Evolutionary conservation across 2,113 vertebrate genomes (phyloP), one percentile per base, ranked within the genome.

Genomic region (Hymenochirus boettgeri): DNA sequence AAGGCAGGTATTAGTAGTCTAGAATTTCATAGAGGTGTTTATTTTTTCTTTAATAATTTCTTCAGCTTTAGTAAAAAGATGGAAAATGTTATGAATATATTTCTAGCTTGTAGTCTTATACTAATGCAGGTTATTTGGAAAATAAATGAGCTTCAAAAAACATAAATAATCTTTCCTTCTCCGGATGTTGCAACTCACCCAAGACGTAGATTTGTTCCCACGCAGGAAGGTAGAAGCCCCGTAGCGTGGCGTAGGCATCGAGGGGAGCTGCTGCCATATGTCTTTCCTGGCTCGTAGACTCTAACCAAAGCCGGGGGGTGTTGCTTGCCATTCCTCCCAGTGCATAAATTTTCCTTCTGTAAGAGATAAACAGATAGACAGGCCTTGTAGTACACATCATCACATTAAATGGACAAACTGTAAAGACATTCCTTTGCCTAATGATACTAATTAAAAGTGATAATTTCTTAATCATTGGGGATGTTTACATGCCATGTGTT

Each of bases 241-340:
- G 0, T 98, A 99, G 67, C 94, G 92, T 0, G 96, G 95, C 0
- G 96, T 98, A 25, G 95, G 95, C 95, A 99, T 98, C 42, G 95
- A 89, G 51, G 93, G 85, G 18, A 95, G 71, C 0, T 83, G 76
- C 74, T 91, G 88, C 96, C 96, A 99, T 60, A 89, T 91, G 76
- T 97, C 93, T 72, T 86, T 92, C 86, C 80, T 0, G 91, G 86
- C 31, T 98, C 94, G 21, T 98, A 99, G 18, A 95, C 84, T 4
- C 92, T 86, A 60, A 96, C 91, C 76, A 92, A 78, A 0, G 95
- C 93, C 82, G 97, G 96, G 3, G 96, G 93, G 7, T 98, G 82
- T 98, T 95, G 0, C 78, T 71, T 26, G 92, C 95, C 96, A 99
- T 99, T 3, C 96, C 96, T 12, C 96, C 96, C 19, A 97, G 57